phyloP scores from a whole-genome alignment of 2,797 vertebrate genomes.

The Pangasius djambal region DNA sequence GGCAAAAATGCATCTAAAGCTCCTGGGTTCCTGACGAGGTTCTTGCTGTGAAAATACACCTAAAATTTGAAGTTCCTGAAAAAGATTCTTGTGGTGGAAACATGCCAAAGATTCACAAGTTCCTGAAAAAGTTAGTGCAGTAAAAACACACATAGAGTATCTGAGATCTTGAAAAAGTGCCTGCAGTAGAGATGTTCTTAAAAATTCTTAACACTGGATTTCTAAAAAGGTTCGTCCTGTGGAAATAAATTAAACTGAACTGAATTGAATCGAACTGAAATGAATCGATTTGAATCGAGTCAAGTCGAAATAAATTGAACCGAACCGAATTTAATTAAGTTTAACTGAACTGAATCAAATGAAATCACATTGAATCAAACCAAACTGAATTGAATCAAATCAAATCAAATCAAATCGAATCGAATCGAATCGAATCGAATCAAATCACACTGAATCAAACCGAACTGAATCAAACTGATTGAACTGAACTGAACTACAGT shows the following conservation, averaged over 20 bases:
- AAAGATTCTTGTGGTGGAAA: not conserved
- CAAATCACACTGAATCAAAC: not conserved
- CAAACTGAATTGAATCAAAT: not conserved
- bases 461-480: not conserved
- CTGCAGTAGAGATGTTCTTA: not conserved
- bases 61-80: conserved; percentile 2
- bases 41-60: not conserved
- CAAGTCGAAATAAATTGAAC: not conserved
- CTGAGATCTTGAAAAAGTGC: not conserved
- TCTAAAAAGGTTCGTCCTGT: not conserved
- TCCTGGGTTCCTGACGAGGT: not conserved
- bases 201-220: not conserved
- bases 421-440: not conserved
- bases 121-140: not conserved
- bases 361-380: not conserved
- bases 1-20: not conserved
- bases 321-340: not conserved
- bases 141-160: not conserved
- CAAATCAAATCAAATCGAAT: not conserved
- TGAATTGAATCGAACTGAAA: no score
- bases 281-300: not conserved
- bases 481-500: not conserved
- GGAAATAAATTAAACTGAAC: not conserved
- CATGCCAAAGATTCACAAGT: not conserved
- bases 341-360: not conserved